These are phyloP conservation scores for Phaedon cochleariae DNA, from an alignment of 2,888 invertebrate genomes.

Conservation along the genomic window DNA sequence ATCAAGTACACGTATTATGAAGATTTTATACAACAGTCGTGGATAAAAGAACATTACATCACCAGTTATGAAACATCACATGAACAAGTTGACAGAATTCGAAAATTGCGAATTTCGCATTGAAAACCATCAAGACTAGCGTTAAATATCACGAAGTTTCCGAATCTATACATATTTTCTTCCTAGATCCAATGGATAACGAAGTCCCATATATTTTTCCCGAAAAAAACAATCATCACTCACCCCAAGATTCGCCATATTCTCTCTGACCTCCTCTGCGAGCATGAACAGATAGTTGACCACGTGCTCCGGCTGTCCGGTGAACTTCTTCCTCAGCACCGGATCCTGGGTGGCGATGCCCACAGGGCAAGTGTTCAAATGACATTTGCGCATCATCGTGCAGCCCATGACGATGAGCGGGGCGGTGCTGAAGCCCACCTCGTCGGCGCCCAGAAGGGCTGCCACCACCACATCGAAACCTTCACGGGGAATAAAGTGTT, in stretches of 20 bases:
- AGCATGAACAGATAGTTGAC: constrained; percentile 97
- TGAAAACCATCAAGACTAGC: too few species aligned
- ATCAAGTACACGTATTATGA: too few species aligned
- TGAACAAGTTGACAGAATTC: too few species aligned
- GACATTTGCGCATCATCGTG: constrained; percentile 99
- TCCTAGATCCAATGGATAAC: background rate
- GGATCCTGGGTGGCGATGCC: constrained; percentile 99
- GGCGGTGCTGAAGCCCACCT: constrained; percentile 98
- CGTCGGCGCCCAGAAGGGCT: constrained; percentile 95
- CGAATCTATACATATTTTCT: too few species aligned
- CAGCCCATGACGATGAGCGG: constrained; percentile 98
- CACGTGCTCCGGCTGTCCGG: constrained; percentile 97
- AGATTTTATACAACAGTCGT: too few species aligned
- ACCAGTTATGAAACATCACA: too few species aligned
- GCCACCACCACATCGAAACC: constrained; percentile 96
- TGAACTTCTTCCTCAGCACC: constrained; percentile 91
- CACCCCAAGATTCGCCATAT: constrained; percentile 93
- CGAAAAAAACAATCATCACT: constrained; percentile 60
- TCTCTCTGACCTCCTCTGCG: constrained; percentile 93
- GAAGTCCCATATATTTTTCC: background rate
- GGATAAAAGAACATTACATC: too few species aligned
- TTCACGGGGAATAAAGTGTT: constrained; percentile 49
- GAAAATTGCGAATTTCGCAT: too few species aligned
- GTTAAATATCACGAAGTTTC: too few species aligned
- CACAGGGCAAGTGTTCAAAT: constrained; percentile 98